Percentiles rank a stretch among this genome's conserved stretches.
Conservation (phyloP, 2,888 invertebrate genomes). For the Bursaphelenchus okinawaensis region DNA sequence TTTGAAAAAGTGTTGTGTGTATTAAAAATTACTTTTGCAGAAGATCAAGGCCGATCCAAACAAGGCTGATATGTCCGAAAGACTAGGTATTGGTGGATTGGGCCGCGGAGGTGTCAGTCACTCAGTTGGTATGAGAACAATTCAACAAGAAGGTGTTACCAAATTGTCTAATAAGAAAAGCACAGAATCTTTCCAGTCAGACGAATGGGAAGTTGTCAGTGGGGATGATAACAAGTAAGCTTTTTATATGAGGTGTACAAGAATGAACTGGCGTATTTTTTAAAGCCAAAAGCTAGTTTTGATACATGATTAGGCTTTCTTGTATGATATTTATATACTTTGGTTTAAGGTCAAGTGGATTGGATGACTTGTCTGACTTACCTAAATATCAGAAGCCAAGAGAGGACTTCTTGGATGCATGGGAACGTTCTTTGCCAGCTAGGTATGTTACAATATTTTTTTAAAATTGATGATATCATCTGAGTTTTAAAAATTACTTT, state of each 20-base stretch:
- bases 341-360: constrained; percentile 4
- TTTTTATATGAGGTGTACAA: not conserved
- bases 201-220: constrained; percentile 54
- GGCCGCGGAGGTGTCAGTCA: constrained; percentile 32
- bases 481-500: not conserved
- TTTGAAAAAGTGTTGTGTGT: too few relatives aligned
- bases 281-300: too few relatives aligned
- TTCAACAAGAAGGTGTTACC: constrained; percentile 37
- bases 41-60: constrained; percentile 65
- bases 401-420: constrained; percentile 53
- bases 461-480: too few relatives aligned
- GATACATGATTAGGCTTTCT: too few relatives aligned
- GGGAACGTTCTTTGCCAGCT: constrained; percentile 23
- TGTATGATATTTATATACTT: too few relatives aligned
- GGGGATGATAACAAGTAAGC: constrained; percentile 25
- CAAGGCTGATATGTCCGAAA: constrained; percentile 80
- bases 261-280: too few relatives aligned
- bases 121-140: constrained; percentile 49
- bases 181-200: constrained; percentile 26
- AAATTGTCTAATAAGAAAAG: constrained; percentile 10
- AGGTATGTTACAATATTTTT: not conserved
- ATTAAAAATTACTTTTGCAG: not conserved
- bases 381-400: constrained; percentile 21
- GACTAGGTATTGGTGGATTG: constrained; percentile 79
- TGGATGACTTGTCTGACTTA: constrained; percentile 17